Evolutionary conservation across 2,797 vertebrate genomes (phyloP), one percentile per base, ranked within the genome.

Genomic region (Gymnopithys bicolor): DNA sequence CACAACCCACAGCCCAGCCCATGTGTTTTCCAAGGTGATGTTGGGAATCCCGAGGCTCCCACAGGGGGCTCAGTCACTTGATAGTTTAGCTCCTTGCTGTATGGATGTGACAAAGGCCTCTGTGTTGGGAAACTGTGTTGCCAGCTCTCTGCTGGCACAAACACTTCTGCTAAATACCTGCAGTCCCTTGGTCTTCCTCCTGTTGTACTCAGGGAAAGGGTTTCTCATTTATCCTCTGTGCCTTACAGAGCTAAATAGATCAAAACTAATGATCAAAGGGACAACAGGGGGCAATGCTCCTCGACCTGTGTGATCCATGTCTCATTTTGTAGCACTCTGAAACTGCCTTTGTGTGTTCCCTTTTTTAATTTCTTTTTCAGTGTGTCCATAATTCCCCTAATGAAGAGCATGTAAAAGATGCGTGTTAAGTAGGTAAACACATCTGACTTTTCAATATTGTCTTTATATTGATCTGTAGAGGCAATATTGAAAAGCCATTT

Each of bases 21-120:
- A 0, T 5, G n/a, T 3, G 1, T 10, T 68, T 48, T 33, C 23
- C 33, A 0, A 3, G 32, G 24, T 2, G 17, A 2, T n/a, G 17
- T 2, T 3, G 4, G 10, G 1, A 10, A 7, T 46, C 11, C 41
- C 46, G 49, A 24, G 6, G 11, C 14, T 15, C 22, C n/a, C 28
- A 7, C 52, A 11, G 71, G 23, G 5, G 19, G 2, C 11, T 85
- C 0, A 0, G 35, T 16, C 35, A 19, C 24, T 52, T 49, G 39
- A 3, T 39, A 2, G 5, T 62, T 89, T 46, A 80, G 11, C 5
- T 74, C 25, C 30, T 51, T 0, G 0, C 41, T 62, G 37, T 15
- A 5, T 0, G 7, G n/a, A 5, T 2, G 18, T 66, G 39, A n/a
- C 24, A 56, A 45, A 71, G 30, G 13, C 28, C 10, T 25, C 24